Evolutionary conservation across 1,140 invertebrate species (phyloP).

Genomic region (Bathynomus jamesi): DNA sequence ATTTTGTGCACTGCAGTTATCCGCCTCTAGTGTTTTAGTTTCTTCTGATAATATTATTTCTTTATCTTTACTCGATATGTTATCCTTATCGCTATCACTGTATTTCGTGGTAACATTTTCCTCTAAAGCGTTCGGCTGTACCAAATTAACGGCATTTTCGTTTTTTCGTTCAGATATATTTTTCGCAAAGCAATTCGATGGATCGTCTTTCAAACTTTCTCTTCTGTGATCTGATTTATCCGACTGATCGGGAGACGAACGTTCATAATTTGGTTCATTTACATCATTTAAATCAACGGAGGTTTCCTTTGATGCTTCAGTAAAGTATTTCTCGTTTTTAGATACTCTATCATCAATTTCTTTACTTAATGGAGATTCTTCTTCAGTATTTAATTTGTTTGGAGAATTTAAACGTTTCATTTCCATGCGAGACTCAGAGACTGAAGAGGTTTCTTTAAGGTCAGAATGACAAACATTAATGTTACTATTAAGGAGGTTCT

Average conservation of each 20-base stretch:
- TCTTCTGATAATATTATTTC: no score
- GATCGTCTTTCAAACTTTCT: no score
- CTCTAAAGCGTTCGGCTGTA: not conserved
- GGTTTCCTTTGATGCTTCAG: not conserved
- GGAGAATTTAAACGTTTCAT: not conserved
- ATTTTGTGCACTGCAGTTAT: not conserved
- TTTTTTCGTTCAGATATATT: not conserved
- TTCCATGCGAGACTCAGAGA: not conserved
- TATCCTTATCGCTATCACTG: no score
- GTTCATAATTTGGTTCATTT: not conserved
- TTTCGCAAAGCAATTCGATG: not conserved
- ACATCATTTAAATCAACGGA: not conserved
- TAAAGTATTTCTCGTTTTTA: not conserved
- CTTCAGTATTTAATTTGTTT: not conserved
- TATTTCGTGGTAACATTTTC: not conserved
- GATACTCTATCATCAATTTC: not conserved
- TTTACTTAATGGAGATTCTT: not conserved
- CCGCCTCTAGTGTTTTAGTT: not conserved
- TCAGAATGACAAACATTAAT: no score
- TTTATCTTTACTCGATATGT: no score
- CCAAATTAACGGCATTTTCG: not conserved
- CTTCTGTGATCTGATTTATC: not conserved
- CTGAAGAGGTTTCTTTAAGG: not conserved
- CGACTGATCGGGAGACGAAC: not conserved
- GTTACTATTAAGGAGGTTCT: not conserved